A percentile compares a stretch with the other conserved stretches of the same genome.
phyloP scores from a whole-genome alignment of 2,888 invertebrate genomes.

The Rhodophaea formosa region DNA sequence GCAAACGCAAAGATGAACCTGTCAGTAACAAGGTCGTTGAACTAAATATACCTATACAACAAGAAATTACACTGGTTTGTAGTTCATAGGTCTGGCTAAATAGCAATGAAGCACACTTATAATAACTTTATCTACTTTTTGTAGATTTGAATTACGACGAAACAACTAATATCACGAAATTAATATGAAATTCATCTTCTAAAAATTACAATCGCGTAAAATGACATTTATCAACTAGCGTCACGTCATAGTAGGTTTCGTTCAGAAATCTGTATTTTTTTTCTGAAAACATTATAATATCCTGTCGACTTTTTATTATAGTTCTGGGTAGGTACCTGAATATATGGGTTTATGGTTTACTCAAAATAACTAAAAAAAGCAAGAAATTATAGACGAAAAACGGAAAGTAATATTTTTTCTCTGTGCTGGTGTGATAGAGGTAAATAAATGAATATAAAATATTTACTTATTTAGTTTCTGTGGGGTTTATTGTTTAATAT shows the following conservation, averaged over 20 bases:
- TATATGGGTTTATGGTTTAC: no score
- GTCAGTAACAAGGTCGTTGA: conserved; percentile 82
- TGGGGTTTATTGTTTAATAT: no score
- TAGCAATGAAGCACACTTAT: conserved; percentile 41
- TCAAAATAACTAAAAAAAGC: no score
- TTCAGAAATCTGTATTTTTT: conserved; percentile 34
- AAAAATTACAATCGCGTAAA: conserved; percentile 43
- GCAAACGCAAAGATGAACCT: conserved; percentile 77
- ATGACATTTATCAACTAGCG: conserved; percentile 61
- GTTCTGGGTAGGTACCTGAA: no score
- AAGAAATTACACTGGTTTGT: conserved; percentile 55
- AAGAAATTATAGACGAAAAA: no score
- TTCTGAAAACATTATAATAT: no score
- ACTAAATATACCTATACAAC: conserved; percentile 78
- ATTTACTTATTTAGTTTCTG: no score
- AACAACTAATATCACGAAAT: not conserved
- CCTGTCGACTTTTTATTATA: no score
- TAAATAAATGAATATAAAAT: no score
- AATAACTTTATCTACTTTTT: not conserved
- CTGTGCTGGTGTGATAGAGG: no score
- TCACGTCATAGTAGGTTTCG: conserved; percentile 54
- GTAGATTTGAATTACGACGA: not conserved
- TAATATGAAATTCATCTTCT: conserved; percentile 12
- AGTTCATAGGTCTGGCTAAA: conserved; percentile 39
- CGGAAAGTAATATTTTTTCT: no score